phyloP scores from a whole-genome alignment of 1,140 invertebrate species.

The Drosophila oshimai region DNA sequence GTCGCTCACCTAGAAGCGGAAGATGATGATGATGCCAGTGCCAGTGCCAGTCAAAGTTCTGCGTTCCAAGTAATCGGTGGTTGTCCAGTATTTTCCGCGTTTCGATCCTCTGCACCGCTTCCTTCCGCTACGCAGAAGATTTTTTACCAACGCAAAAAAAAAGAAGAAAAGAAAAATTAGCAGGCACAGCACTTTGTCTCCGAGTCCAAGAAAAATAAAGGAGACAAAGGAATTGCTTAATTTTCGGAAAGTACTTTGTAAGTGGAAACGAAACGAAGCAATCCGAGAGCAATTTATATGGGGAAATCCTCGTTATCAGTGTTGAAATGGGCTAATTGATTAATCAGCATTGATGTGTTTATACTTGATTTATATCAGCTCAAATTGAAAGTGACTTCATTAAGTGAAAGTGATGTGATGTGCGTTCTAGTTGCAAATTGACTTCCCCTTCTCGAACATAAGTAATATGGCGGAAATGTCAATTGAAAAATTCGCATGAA shows the following conservation, averaged over 20 bases:
- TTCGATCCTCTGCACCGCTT: conserved; percentile 15
- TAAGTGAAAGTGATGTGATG: conserved; percentile 17
- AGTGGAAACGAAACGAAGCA: conserved; percentile 26
- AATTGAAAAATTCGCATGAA: conserved; percentile 42
- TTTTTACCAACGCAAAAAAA: conserved; percentile 25
- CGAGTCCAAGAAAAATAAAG: conserved; percentile 24
- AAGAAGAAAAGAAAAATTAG: not conserved
- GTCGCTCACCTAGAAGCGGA: conserved; percentile 30
- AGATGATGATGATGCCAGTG: conserved; percentile 7
- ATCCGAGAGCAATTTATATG: no score
- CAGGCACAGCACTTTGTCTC: conserved; percentile 26
- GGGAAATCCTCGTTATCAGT: conserved; percentile 44
- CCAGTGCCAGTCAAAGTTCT: conserved; percentile 43
- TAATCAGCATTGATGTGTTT: conserved; percentile 28
- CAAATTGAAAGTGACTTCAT: conserved; percentile 41
- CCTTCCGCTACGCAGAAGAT: conserved; percentile 53
- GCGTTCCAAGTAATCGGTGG: conserved; percentile 41
- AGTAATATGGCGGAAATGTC: conserved; percentile 44
- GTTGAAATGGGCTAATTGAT: conserved; percentile 40
- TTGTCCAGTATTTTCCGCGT: not conserved
- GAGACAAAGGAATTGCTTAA: conserved; percentile 13
- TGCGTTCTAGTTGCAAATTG: conserved; percentile 23
- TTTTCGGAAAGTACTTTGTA: not conserved
- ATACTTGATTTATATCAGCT: conserved; percentile 9
- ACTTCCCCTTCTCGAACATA: not conserved